These are phyloP conservation scores for Meles meles DNA, from an alignment of 2,113 vertebrate species.

Conservation along the genomic window DNA sequence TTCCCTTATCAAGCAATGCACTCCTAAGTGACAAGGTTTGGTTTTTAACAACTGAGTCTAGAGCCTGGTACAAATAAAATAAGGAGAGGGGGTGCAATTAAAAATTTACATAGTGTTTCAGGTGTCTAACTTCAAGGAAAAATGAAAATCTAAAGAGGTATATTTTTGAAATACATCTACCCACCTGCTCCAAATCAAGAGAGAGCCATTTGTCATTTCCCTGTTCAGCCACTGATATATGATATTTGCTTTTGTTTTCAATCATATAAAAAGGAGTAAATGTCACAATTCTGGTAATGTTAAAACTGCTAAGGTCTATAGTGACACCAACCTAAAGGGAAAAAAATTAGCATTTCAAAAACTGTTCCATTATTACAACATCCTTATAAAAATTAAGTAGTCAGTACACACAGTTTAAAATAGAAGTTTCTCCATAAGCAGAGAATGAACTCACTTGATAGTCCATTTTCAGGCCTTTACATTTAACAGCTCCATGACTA, in stretches of 20 bases:
- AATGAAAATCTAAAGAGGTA: not conserved
- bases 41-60: slow-evolving; percentile 16
- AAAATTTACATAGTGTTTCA: slow-evolving; percentile 17
- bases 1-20: not conserved
- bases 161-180: slow-evolving; percentile 32
- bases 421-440: not conserved
- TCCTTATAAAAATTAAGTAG: not conserved
- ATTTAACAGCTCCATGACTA: slow-evolving; percentile 95
- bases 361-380: not conserved
- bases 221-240: slow-evolving; percentile 89
- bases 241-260: slow-evolving; percentile 93
- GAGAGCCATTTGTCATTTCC: slow-evolving; percentile 89
- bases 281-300: slow-evolving; percentile 96
- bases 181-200: slow-evolving; percentile 89
- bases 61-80: not conserved
- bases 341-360: slow-evolving; percentile 39
- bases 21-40: not conserved
- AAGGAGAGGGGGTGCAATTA: not conserved
- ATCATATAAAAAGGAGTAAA: slow-evolving; percentile 97
- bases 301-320: slow-evolving; percentile 96
- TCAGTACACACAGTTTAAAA: not conserved
- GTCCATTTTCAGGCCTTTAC: slow-evolving; percentile 91
- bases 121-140: not conserved
- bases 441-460: slow-evolving; percentile 87
- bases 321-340: slow-evolving; percentile 92